Conservation (phyloP, 2,797 vertebrate genomes). For the Coranthus polyacanthus region DNA sequence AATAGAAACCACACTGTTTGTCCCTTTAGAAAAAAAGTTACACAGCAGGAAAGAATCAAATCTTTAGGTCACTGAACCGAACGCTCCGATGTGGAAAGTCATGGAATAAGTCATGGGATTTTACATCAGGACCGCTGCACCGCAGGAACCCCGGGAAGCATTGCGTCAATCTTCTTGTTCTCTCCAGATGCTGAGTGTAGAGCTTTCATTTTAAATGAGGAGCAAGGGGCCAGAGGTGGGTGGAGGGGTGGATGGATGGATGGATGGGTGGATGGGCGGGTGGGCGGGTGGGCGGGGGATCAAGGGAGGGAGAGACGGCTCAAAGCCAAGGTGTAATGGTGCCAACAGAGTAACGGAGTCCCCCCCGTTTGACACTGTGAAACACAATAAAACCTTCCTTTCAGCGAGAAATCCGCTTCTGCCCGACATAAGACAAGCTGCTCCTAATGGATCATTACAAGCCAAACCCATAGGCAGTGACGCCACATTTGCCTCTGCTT, state of each 20-base stretch:
- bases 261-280: constrained; percentile 1
- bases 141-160: constrained; percentile 55
- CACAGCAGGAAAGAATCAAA: constrained; percentile 33
- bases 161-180: constrained; percentile 74
- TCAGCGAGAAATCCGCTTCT: constrained; percentile 40
- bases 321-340: constrained; percentile 64
- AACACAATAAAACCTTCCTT: constrained; percentile 69
- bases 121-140: constrained; percentile 21
- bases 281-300: not conserved
- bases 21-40: constrained; percentile 2
- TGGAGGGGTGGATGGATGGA: constrained; percentile 34
- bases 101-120: constrained; percentile 55
- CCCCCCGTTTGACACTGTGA: constrained; percentile 61
- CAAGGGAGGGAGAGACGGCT: constrained; percentile 10
- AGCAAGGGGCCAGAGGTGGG: constrained; percentile 53
- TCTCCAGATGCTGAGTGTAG: constrained; percentile 77
- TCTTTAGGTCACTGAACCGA: constrained; percentile 23
- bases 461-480: constrained; percentile 49
- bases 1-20: constrained; percentile 30
- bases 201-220: constrained; percentile 71
- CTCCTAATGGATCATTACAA: constrained; percentile 58
- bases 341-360: constrained; percentile 59
- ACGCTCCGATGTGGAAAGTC: constrained; percentile 26
- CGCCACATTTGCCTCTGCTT: constrained; percentile 26
- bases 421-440: constrained; percentile 49